Conservation (phyloP, 1,140 invertebrate genomes). For the Drosophila ambigua region DNA sequence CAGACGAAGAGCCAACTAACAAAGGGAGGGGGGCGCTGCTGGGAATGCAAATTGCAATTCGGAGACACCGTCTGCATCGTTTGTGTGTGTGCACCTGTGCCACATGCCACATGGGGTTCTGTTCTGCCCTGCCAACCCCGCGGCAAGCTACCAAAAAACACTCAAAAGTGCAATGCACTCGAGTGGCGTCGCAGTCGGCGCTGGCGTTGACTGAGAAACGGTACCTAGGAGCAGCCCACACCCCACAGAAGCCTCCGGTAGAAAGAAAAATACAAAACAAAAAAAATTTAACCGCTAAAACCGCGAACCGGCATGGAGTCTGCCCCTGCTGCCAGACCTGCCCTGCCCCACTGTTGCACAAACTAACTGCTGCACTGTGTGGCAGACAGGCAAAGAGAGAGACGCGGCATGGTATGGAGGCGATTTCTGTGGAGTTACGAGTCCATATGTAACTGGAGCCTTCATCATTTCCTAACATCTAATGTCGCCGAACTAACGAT, state of each 20-base stretch:
- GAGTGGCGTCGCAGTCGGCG: too few relatives aligned
- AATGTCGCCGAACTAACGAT: not conserved
- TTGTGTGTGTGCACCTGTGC: constrained; percentile 43
- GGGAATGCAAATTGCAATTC: constrained; percentile 43
- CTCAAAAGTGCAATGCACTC: constrained; percentile 75
- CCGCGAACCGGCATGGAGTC: constrained; percentile 38
- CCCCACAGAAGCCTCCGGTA: not conserved
- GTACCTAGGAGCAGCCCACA: constrained; percentile 29
- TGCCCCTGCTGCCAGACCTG: constrained; percentile 5
- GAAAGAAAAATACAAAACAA: constrained; percentile 7
- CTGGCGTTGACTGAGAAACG: constrained; percentile 41
- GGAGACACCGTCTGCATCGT: constrained; percentile 8
- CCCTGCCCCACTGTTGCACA: constrained; percentile 1
- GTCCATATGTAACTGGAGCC: too few relatives aligned
- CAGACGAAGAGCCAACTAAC: constrained; percentile 24
- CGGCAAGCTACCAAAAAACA: constrained; percentile 43
- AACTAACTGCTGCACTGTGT: not conserved
- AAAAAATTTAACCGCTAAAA: constrained; percentile 53
- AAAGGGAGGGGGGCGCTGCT: not conserved
- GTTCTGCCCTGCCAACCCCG: not conserved
- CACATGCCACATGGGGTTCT: constrained; percentile 36
- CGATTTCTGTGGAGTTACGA: too few relatives aligned
- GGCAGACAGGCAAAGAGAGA: not conserved
- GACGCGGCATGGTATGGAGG: not conserved
- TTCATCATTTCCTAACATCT: too few relatives aligned